These are phyloP conservation scores for Cryptotis parvus DNA, from an alignment of 2,113 vertebrate species.

Conservation along the genomic window DNA sequence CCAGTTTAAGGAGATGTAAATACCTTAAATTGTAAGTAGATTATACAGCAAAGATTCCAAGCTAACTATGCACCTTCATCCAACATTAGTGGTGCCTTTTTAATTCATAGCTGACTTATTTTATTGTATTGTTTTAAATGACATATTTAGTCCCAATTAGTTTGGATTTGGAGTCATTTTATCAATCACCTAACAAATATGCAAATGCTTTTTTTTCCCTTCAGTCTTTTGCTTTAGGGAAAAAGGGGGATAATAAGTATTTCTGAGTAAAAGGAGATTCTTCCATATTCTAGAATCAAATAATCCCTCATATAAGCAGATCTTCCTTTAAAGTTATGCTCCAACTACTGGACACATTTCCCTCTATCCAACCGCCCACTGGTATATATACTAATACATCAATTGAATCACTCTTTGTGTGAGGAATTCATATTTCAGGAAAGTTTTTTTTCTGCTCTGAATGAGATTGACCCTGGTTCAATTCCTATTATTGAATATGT, in stretches of 20 bases:
- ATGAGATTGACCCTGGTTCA: neutral
- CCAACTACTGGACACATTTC: neutral
- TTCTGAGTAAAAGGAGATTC: neutral
- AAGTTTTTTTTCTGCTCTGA: constrained; percentile 12
- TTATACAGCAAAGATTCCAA: no score
- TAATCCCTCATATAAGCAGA: neutral
- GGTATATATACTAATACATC: neutral
- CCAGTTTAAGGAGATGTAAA: no score
- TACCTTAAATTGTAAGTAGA: no score
- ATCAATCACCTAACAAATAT: neutral
- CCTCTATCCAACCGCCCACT: neutral
- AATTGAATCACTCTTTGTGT: neutral
- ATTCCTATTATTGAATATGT: neutral
- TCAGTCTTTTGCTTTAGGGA: neutral
- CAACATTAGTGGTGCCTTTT: no score
- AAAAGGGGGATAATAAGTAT: neutral
- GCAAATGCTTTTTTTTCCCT: neutral
- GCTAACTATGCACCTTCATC: no score
- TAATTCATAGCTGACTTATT: neutral
- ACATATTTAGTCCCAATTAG: neutral
- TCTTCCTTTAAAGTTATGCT: neutral
- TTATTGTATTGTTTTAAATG: neutral
- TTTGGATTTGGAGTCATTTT: neutral
- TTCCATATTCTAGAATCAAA: neutral
- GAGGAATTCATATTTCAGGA: neutral